A percentile compares a stretch with the other conserved stretches of the same genome.
These are phyloP conservation scores for Drosophila orosa DNA, from an alignment of 1,140 invertebrate genomes.

Conservation along the genomic window DNA sequence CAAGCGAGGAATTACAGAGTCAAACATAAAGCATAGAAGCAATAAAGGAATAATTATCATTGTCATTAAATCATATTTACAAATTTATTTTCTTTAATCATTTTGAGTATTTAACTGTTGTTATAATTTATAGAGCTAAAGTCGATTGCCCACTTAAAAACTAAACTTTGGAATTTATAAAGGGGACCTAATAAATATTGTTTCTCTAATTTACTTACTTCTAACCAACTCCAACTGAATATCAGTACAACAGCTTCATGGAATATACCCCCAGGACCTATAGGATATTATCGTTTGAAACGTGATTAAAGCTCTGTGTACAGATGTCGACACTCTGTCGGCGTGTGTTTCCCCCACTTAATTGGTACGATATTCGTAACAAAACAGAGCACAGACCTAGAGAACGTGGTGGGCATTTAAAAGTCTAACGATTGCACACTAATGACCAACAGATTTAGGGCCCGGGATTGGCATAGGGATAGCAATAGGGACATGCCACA, in stretches of 20 bases:
- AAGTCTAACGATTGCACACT: constrained; percentile 77
- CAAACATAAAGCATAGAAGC: background rate
- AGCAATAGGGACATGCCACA: constrained; percentile 13
- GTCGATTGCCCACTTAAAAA: background rate
- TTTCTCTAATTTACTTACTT: background rate
- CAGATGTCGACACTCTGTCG: constrained; percentile 33
- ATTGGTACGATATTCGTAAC: constrained; percentile 69
- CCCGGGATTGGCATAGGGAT: constrained; percentile 33
- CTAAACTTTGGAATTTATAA: background rate
- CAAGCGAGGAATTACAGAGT: background rate
- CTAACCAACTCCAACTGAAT: background rate
- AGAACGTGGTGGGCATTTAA: constrained; percentile 77
- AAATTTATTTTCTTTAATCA: background rate
- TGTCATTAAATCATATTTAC: background rate
- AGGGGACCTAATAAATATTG: background rate
- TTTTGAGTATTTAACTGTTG: background rate
- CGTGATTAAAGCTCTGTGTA: constrained; percentile 66
- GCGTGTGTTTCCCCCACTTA: constrained; percentile 60
- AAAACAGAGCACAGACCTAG: constrained; percentile 36
- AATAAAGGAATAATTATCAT: background rate
- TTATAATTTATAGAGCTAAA: background rate
- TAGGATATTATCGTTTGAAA: constrained; percentile 39
- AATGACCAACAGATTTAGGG: constrained; percentile 74
- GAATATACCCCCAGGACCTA: background rate
- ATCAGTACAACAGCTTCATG: background rate